Evolutionary conservation across 1,140 invertebrate genomes (phyloP), one percentile per base, ranked within the genome.

Genomic region (Diabrotica undecimpunctata): DNA sequence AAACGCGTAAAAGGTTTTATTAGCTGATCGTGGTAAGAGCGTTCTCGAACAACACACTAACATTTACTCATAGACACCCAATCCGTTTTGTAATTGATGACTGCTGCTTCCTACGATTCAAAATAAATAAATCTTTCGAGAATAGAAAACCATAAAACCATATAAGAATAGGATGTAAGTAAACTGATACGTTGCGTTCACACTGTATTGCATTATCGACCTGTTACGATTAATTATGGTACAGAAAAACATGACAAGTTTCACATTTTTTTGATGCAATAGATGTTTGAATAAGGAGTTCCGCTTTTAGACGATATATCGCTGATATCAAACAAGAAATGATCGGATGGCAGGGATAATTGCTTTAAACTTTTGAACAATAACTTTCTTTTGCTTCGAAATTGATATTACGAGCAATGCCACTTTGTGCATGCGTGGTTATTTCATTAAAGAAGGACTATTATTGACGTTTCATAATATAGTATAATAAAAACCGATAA

Each of bases 131-230:
- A 25, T 25, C 25, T 25, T 25, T 25, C 25, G 25, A 25, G 25
- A 46, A 46, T 46, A n/a, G 41, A 46, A 46, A 46, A 46, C n/a
- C 41, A n/a, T 46, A 46, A 46, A 46, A 46, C 41, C 41, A 46
- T 46, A 46, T 46, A 10, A 46, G 41, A 46, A 46, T 8, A 46
- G n/a, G 41, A 46, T 46, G 41, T 46, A 46, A 46, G n/a, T 25
- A 25, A 25, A 25, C 25, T 25, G 25, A 25, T 25, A 25, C 25
- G 25, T 25, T 4, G 25, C 25, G 25, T n/a, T 46, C 8, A 46
- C n/a, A 46, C 41, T 10, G 41, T n/a, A 46, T 46, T 46, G 41
- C 41, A 46, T 46, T 46, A 46, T 46, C n/a, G n/a, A n/a, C 8
- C n/a, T n/a, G n/a, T 46, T 46, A n/a, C 41, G n/a, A 46, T 46